Evolutionary conservation across 1,140 invertebrate species (phyloP).

Genomic region (Lerema accius): DNA sequence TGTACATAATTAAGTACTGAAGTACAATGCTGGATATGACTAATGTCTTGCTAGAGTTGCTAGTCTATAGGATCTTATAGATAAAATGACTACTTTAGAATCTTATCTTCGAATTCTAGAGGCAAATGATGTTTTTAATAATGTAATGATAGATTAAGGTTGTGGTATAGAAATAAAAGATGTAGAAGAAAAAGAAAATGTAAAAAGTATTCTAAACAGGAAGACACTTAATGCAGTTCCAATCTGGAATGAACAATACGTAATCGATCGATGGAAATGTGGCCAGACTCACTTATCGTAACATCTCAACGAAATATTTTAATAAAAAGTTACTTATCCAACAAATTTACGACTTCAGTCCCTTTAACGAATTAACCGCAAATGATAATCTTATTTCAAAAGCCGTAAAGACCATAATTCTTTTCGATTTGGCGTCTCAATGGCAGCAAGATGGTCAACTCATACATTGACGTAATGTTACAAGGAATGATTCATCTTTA

Average conservation of each 20-base stretch:
- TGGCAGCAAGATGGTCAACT: constrained; percentile 38
- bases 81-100: neutral
- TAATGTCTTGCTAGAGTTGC: constrained; percentile 29
- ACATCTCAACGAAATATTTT: constrained; percentile 68
- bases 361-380: constrained; percentile 12
- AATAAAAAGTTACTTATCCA: constrained; percentile 64
- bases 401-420: constrained; percentile 39
- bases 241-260: constrained; percentile 63
- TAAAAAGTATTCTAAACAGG: constrained; percentile 53
- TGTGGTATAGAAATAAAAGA: constrained; percentile 47
- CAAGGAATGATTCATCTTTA: constrained; percentile 69
- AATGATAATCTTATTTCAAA: constrained; percentile 42
- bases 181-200: constrained; percentile 56
- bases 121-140: neutral
- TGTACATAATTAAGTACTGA: constrained; percentile 57
- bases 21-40: constrained; percentile 43
- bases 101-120: too few relatives aligned
- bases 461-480: constrained; percentile 55
- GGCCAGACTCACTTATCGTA: constrained; percentile 61
- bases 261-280: constrained; percentile 60
- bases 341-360: constrained; percentile 40
- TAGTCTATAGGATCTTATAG: constrained; percentile 18
- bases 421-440: constrained; percentile 29
- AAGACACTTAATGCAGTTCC: constrained; percentile 63
- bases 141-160: constrained; percentile 1